Conservation (phyloP, 2,888 invertebrate genomes). For the Stenoptilia bipunctidactyla region DNA sequence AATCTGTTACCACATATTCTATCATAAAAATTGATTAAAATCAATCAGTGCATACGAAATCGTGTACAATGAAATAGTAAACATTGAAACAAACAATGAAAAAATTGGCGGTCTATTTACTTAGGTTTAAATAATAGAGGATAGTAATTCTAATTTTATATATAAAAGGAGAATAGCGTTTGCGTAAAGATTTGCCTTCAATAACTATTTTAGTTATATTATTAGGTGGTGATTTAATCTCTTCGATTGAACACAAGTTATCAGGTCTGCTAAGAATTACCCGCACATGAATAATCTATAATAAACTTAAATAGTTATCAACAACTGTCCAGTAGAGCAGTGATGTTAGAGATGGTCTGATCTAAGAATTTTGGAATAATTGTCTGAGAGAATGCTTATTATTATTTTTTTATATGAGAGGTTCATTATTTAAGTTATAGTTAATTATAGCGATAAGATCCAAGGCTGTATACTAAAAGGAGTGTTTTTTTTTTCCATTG, state of each 20-base stretch:
- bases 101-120: conserved; percentile 60
- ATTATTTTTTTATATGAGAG: conserved; percentile 58
- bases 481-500: conserved; percentile 52
- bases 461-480: conserved; percentile 64
- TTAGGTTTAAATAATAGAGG: conserved; percentile 51
- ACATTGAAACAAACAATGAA: conserved; percentile 26
- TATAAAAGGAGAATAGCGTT: no score
- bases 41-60: not conserved
- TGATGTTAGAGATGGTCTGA: no score
- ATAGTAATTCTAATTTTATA: conserved; percentile 9
- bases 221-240: no score
- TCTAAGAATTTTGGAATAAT: no score
- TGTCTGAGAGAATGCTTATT: conserved; percentile 26
- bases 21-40: not conserved
- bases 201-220: no score
- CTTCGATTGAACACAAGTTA: no score
- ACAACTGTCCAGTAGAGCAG: no score
- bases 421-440: conserved; percentile 60
- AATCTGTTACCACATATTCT: conserved; percentile 8
- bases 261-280: no score
- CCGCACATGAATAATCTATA: no score
- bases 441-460: conserved; percentile 62
- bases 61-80: conserved; percentile 16
- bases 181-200: no score
- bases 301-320: no score